Base-by-base conservation (phyloP, 1,140 invertebrate species). In the Cyphomyrmex costatus region DNA sequence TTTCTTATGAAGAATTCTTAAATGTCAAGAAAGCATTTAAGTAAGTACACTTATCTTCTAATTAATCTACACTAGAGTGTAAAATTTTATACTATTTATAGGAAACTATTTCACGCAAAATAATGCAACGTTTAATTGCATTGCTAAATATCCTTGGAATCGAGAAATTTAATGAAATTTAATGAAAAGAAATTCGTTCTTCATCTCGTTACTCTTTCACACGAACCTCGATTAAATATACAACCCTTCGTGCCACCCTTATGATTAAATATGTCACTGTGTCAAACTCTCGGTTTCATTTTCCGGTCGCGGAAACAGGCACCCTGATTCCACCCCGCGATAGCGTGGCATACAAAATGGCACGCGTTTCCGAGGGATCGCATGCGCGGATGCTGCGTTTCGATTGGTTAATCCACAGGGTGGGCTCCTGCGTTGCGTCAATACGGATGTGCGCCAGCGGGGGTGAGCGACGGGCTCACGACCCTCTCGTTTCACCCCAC, bases 371-470 rank as follows among this genome's bases (percentile, higher is more conserved):
- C 74, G 86, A 82, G 85, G 80, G 91, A 93, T 92, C 94, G 94
- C 94, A 95, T 95, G 94, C 94, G 94, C 93, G 94, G 94, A 94
- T 95, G 94, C 93, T 95, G 94, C 82, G 90, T 84, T 92, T 93
- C 87, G 92, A 94, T 95, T 95, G 94, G 94, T 87, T 91, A 89
- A 89, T 90, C 88, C 86, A 58, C 86, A 91, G 91, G 92, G 91
- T 91, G 92, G 92, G 91, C 88, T 91, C 90, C 89, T 89, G 92
- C 76, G 90, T 92, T 92, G 91, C 93, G 92, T 94, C 93, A 91
- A 94, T 93, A 93, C 90, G 88, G 86, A 90, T 85, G 86, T 73
- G 61, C 66, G 85, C 66, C 78, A 27, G 73, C n/a, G 53, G 53
- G 53, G 53, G 74, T 80, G 86, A 87, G 80, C 60, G 36, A 16